Evolutionary conservation across 2,113 vertebrate species (phyloP).

Genomic region (Xiphophorus maculatus): DNA sequence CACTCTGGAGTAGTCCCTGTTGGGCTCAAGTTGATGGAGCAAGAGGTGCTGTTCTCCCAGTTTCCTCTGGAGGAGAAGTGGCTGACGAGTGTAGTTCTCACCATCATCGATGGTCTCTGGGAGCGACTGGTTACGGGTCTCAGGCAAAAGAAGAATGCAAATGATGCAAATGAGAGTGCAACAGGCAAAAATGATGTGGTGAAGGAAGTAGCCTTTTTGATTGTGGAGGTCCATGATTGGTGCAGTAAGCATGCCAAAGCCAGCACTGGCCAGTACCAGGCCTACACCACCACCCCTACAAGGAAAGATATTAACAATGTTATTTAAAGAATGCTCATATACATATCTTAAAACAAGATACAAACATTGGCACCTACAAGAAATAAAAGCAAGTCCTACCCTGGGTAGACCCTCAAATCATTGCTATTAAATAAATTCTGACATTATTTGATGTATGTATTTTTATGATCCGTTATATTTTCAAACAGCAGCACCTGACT

Average conservation of each 20-base stretch:
- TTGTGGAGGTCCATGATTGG: constrained; percentile 99
- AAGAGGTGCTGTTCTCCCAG: constrained; percentile 87
- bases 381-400: background rate
- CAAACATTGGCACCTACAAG: background rate
- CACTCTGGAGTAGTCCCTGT: constrained; percentile 87
- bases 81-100: constrained; percentile 91
- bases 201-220: constrained; percentile 98
- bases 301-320: constrained; percentile 5
- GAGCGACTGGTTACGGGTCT: constrained; percentile 90
- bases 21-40: constrained; percentile 86
- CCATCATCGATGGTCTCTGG: constrained; percentile 90
- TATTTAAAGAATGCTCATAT: background rate
- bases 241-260: constrained; percentile 94
- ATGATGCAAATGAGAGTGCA: constrained; percentile 99
- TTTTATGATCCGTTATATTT: constrained; percentile 33
- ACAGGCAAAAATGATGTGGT: constrained; percentile 98
- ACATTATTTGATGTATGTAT: background rate
- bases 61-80: constrained; percentile 86
- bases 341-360: background rate
- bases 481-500: constrained; percentile 44
- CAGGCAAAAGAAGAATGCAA: constrained; percentile 95
- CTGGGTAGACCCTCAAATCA: background rate
- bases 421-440: background rate
- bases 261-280: constrained; percentile 92
- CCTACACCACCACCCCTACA: constrained; percentile 92